A percentile compares a stretch with the other conserved stretches of the same genome.
These are phyloP conservation scores for Leptinotarsa texana DNA, from an alignment of 1,140 invertebrate species.

Conservation along the genomic window DNA sequence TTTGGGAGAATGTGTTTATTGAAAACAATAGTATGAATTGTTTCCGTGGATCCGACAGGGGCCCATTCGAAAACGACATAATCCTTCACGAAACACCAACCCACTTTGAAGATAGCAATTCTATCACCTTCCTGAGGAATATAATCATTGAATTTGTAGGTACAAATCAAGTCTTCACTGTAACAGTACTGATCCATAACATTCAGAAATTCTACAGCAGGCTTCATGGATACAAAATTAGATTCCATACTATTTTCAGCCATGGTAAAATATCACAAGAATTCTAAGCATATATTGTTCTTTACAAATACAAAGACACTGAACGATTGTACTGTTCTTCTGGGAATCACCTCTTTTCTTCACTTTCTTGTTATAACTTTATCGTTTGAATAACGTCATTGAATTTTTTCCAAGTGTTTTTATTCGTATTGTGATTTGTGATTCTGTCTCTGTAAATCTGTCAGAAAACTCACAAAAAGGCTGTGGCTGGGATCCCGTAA, in stretches of 20 bases:
- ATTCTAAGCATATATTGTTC: too few species aligned
- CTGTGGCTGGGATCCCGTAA: too few species aligned
- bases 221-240: slow-evolving; percentile 27
- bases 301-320: too few species aligned
- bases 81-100: slow-evolving; percentile 45
- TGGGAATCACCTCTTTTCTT: too few species aligned
- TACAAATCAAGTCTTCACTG: slow-evolving; percentile 43
- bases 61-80: slow-evolving; percentile 48
- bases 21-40: slow-evolving; percentile 33
- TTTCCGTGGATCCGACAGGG: slow-evolving; percentile 22
- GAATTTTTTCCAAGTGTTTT: background rate
- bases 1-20: slow-evolving; percentile 41
- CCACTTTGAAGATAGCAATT: slow-evolving; percentile 47
- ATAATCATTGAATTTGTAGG: slow-evolving; percentile 41
- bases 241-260: slow-evolving; percentile 23
- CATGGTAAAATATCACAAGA: slow-evolving; percentile 13
- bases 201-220: slow-evolving; percentile 39
- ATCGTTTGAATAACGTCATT: background rate
- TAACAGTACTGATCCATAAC: slow-evolving; percentile 41
- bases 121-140: slow-evolving; percentile 44
- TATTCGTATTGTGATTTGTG: background rate
- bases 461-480: too few species aligned
- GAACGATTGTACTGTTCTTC: too few species aligned
- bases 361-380: background rate
- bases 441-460: too few species aligned